Evolutionary conservation across 2,113 vertebrate species (phyloP), one percentile per base, ranked within the genome.

Genomic region (Phrynosoma blainvillii): DNA sequence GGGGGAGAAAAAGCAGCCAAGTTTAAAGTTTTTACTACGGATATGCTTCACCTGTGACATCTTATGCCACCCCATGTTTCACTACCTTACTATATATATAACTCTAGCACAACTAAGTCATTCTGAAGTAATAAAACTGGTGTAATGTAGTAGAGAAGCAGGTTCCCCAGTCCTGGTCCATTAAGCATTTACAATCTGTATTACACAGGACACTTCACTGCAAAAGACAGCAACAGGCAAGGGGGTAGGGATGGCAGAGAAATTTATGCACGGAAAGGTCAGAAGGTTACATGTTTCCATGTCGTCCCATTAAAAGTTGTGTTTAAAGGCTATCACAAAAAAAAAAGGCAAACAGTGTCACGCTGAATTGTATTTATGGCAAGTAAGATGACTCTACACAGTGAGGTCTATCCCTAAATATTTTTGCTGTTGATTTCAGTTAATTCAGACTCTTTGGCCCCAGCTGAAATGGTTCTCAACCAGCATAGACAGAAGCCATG

Each of bases 311-410:
- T 88, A 88, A 80, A 92, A 76, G 83, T 36, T 84, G 36, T 47
- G 59, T 85, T 91, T 73, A 90, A 90, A 93, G 84, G 77, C 81
- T 74, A 89, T 23, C 27, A 66, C 0, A 0, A 54, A 9, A 3
- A 92, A 1, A 91, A 92, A 90, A 36, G 36, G 52, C 27, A 89
- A 92, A 90, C 79, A 89, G 77, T 68, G 84, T 91, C 85, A 84
- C n/a, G 11, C 82, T 73, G 56, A 40, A 0, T 2, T 12, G 65
- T 84, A 47, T 47, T 78, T 84, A 62, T 70, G 79, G 70, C n/a
- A 13, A 71, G 79, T n/a, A 47, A 32, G 89, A 84, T 32, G 77
- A 82, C 81, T 84, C 1, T 62, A 2, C 74, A 66, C 70, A 59
- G 32, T 71, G 56, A 75, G 70, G 30, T 52, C 66, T 75, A 8